Base-by-base conservation (phyloP, 2,113 vertebrate genomes). In the Chrysemys picta region DNA sequence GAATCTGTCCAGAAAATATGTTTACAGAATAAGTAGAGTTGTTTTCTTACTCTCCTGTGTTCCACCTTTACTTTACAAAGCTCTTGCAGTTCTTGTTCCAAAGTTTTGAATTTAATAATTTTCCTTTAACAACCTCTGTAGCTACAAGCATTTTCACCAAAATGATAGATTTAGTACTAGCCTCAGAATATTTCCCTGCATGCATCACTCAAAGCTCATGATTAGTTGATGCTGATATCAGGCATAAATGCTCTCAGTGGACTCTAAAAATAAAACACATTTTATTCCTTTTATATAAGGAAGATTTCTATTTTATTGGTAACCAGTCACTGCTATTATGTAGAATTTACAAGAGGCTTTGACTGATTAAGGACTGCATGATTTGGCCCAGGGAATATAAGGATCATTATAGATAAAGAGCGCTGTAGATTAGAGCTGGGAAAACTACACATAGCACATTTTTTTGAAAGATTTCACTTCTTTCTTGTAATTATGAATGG, bases 221-320 rank as follows among this genome's bases (percentile, higher is more conserved):
- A 85, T 93, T 94, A 95, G 79, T 52, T 93, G 57, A 87, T 85
- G 62, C 88, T 82, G n/a, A n/a, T 87, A 97, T 54, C 85, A 90
- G 5, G 59, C 56, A 62, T 35, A 95, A 90, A 49, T 38, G 7
- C 35, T 94, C 79, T 83, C 59, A 85, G 8, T 29, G 47, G 62
- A 75, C 93, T 91, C 53, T 88, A 89, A 53, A 69, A 97, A 89
- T 90, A 89, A 83, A 95, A 69, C 1, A 6, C 25, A 81, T 80
- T 88, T 91, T 84, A 52, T 19, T 35, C 45, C 25, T 95, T 80
- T 91, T 50, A 52, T 50, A 83, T 49, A 52, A 72, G 5, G 75
- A 94, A 47, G 4, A 83, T 95, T 90, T 91, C 79, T 31, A 38
- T 89, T 80, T 89, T 62, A 80, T 76, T 90, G 59, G 21, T 92